Evolutionary conservation across 2,113 vertebrate species (phyloP), one percentile per base, ranked within the genome.

Genomic region (Mus spicilegus): DNA sequence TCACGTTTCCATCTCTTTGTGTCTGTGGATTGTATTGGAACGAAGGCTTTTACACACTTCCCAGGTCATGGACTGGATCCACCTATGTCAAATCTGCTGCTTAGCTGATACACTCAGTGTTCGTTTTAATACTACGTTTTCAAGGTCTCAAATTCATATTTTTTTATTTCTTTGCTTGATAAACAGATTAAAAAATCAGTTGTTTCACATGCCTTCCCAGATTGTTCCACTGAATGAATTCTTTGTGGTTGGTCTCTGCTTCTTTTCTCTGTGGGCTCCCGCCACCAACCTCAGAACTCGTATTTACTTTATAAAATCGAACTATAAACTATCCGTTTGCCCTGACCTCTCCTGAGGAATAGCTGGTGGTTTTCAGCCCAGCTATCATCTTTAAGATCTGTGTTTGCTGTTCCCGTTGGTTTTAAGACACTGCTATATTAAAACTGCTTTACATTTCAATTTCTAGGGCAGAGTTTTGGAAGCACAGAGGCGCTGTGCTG

Each of bases 221-320:
- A 49, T 63, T 73, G 2, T 87, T 78, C 89, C 89, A 90, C 61
- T n/a, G 89, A 16, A 73, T n/a, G 46, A 87, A 92, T 61, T 0
- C 46, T 96, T 93, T 78, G 17, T 6, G 36, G 3, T 80, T 94
- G 70, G 9, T 58, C 84, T 94, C 26, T 56, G 19, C 36, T 84
- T 13, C 61, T 63, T 63, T 1, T 76, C 70, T 63, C 73, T 58
- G 13, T 58, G 39, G 33, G 8, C 20, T 94, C 49, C 90, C 36
- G 67, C 30, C 36, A 58, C 46, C n/a, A 5, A 75, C 16, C 16
- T 73, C 69, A 51, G 2, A 81, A 77, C 80, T 94, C 42, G 73
- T 81, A 3, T 36, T 94, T 93, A 58, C 17, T 93, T 95, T 89
- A 63, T 90, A 93, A 85, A 91, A 65, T 22, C 88, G 88, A 14